A percentile compares a stretch with the other conserved stretches of the same genome.
phyloP scores from a whole-genome alignment of 1,140 invertebrate genomes.

The Tyrophagus putrescentiae region DNA sequence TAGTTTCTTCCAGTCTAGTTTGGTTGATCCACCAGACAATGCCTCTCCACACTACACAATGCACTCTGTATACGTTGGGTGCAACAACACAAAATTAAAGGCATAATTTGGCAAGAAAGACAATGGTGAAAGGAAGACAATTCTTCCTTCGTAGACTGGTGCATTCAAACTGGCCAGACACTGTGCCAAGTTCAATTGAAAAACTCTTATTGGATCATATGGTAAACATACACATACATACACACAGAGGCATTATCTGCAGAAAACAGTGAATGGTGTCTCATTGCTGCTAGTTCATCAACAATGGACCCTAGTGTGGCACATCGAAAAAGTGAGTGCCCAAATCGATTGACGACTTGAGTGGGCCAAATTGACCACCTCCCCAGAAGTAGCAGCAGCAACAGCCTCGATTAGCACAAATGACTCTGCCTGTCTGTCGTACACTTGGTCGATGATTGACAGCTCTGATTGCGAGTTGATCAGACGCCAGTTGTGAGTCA shows the following conservation, averaged over 20 bases:
- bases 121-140: conserved; percentile 10
- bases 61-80: not conserved
- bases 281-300: conserved; percentile 5
- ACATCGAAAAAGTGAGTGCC: not conserved
- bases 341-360: not conserved
- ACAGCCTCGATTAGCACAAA: too few relatives aligned
- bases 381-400: too few relatives aligned
- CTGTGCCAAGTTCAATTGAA: not conserved
- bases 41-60: not conserved
- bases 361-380: conserved; percentile 5
- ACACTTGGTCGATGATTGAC: not conserved
- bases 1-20: not conserved
- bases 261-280: too few relatives aligned
- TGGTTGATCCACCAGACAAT: not conserved
- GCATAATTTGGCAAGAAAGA: conserved; percentile 8
- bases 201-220: conserved; percentile 6
- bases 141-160: not conserved
- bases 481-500: not conserved
- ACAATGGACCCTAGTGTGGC: not conserved
- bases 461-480: conserved; percentile 2
- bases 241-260: too few relatives aligned
- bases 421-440: not conserved
- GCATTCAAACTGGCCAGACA: not conserved
- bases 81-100: not conserved
- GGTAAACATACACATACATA: too few relatives aligned